phyloP scores from a whole-genome alignment of 2,113 vertebrate species.

The Hylia prasina region DNA sequence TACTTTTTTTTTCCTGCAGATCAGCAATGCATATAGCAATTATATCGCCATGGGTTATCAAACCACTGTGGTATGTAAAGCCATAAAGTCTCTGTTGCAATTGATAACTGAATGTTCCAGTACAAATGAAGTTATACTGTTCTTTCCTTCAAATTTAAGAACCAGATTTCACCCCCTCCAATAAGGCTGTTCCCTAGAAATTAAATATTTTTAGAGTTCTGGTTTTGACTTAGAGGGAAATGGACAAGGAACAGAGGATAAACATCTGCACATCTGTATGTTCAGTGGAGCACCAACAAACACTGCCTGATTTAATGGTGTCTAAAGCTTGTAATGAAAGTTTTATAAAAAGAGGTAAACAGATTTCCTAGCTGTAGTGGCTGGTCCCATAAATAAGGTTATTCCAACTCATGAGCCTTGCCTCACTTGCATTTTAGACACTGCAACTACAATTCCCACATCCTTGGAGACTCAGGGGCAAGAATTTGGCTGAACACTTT shows the following conservation, averaged over 20 bases:
- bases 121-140: not conserved
- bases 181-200: not conserved
- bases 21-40: slow-evolving; percentile 18
- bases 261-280: not conserved
- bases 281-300: not conserved
- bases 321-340: not conserved
- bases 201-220: not conserved
- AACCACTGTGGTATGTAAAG: not conserved
- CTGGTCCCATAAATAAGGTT: not conserved
- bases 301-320: not conserved
- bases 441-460: not conserved
- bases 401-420: not conserved
- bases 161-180: not conserved
- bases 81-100: not conserved
- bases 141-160: not conserved
- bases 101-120: not conserved
- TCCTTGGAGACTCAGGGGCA: not conserved
- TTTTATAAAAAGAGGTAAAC: not conserved
- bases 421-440: not conserved
- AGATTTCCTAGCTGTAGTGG: not conserved
- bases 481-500: not conserved
- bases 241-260: not conserved
- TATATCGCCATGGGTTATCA: slow-evolving; percentile 25
- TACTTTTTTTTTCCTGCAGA: not conserved
- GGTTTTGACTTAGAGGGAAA: not conserved